Base-by-base conservation (phyloP, 2,888 invertebrate genomes). In the Eupithecia subumbrata region DNA sequence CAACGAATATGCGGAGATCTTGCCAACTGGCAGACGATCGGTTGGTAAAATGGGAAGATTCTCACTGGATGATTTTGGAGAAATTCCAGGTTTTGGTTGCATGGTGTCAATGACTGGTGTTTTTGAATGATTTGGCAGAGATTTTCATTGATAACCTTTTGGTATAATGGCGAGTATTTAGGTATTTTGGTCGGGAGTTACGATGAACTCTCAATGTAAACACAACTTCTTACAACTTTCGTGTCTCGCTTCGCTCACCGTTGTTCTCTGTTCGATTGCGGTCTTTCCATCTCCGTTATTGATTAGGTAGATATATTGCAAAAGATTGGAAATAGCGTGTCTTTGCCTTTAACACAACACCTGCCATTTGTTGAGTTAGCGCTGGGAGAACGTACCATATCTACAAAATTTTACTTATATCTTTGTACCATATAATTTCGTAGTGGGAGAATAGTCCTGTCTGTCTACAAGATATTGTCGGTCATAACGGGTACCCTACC, bases 21-120 rank as follows among this genome's bases (percentile, higher is more conserved):
- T 79, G 83, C 80, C 83, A 81, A 75, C 75, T 81, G 83, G 83
- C 83, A 81, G 66, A 75, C 77, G 76, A 56, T 71, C 72, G 69
- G 43, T 71, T 56, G 37, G 71, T 64, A 71, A 72, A 73, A 74
- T 71, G 76, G 75, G 69, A 70, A 70, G 68, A 69, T 75, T 72
- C 69, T 72, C 69, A 79, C 81, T 82, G 82, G 81, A 83, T 81
- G 75, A 79, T 83, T 83, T 83, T 82, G 82, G 82, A 82, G 82
- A 82, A 82, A 82, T 76, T 77, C 71, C 79, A 79, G 69, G 69
- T 76, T 34, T 67, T 69, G 16, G 25, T 14, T 67, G 45, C 14
- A 34, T 64, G n/a, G 34, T 56, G 67, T 75, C 71, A 52, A 52
- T 72, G 74, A 67, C 70, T 45, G 48, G 18, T 67, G n/a, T 3